Evolutionary conservation across 2,888 invertebrate genomes (phyloP), one percentile per base, ranked within the genome.

Genomic region (Apocheima hispidaria): DNA sequence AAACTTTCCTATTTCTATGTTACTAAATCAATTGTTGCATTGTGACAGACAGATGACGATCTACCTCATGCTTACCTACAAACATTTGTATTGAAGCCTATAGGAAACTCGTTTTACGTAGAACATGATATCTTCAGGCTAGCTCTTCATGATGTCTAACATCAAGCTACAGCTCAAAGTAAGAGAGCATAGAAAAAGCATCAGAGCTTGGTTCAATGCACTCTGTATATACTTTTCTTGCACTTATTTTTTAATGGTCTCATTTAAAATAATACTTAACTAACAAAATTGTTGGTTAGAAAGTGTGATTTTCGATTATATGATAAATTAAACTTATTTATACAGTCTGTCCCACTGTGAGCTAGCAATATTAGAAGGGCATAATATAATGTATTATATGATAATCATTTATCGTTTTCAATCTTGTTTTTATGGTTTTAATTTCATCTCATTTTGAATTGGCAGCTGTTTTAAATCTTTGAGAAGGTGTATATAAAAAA

Each of bases 101-200:
- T 96, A 86, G 96, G 95, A 87, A 96, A 94, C 86, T 96, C 96
- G 86, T 99, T 97, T 95, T 98, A 97, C 94, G 96, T 98, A 86
- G 97, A 97, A 92, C 98, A 98, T 90, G 98, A 99, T 92, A 96
- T 98, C 89, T 99, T 99, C 94, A 95, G 98, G 88, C 95, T 99
- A 85, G 97, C 97, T 74, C 95, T 99, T 79, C 98, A 98, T 92
- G 96, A 98, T 93, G 66, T 82, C 65, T 90, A 88, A 80, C 40
- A 6, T 40, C 44, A 69, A 69, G 74, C 71, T 69, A 65, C 74
- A 70, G 61, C 69, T 70, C 66, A 75, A 84, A 82, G 83, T 83
- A 84, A 81, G 87, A 78, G 68, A 77, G 70, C 73, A 50, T 36
- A 44, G 74, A 69, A 69, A 60, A 65, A 44, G 46, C 41, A 48